Evolutionary conservation across 2,888 invertebrate genomes (phyloP), one percentile per base, ranked within the genome.

Genomic region (Pyrochroa serraticornis): DNA sequence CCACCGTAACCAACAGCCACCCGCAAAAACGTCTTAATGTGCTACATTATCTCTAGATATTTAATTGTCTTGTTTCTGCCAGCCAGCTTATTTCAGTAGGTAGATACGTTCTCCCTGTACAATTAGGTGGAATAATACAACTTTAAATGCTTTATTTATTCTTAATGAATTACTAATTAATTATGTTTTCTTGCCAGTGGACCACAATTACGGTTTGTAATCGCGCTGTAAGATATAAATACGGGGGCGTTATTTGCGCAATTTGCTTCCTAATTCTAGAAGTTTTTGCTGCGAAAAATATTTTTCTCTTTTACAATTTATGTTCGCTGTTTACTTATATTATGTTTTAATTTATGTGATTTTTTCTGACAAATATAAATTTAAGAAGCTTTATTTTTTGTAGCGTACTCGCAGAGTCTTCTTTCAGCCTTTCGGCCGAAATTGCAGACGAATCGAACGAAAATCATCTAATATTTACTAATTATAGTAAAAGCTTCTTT

Each of bases 1-100:
- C 61, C 59, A 57, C 56, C 42, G 62, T 65, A 62, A 63, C 70
- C 64, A 61, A 66, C 58, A 62, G 55, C 56, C 59, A 38, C 60
- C 63, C 53, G 62, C 71, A 71, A 70, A 70, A 70, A 70, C 69
- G 56, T 63, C 60, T 63, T 69, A 66, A 70, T 71, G 71, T 64
- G 59, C 63, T 55, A 52, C 63, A 69, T 71, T 68, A 68, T 71
- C 67, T 66, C 67, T 57, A 56, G 60, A 61, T 64, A 63, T 66
- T 66, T 69, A 69, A 70, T 70, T 68, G 67, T 69, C 65, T 62
- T 60, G 61, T 57, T 62, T 63, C 54, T 63, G 58, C 59, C 58
- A 60, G 47, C 53, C 43, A 59, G 62, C 63, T 58, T 64, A 63
- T 67, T 64, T 50, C 43, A 55, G 44, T 58, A 58, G 53, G 49